Percentiles rank a stretch among this genome's conserved stretches.
phyloP scores from a whole-genome alignment of 2,888 invertebrate genomes.

The Antheraea yamamai region DNA sequence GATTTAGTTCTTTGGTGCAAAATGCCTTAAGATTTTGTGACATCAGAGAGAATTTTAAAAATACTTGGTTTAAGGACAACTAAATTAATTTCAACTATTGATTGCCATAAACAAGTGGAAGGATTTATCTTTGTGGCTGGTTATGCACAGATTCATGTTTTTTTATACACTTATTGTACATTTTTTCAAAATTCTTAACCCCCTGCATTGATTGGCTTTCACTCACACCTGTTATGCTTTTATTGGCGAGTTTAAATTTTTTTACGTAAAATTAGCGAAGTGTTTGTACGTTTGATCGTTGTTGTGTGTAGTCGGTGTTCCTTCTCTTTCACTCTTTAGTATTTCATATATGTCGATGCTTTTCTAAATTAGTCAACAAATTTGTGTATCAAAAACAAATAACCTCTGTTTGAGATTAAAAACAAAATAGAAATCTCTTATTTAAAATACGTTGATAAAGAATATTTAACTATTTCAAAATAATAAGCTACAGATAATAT shows the following conservation, averaged over 20 bases:
- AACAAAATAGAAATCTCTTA: too few relatives aligned
- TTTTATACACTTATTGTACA: constrained; percentile 40
- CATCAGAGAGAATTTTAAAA: too few relatives aligned
- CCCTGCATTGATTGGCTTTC: constrained; percentile 73
- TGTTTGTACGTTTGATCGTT: constrained; percentile 60
- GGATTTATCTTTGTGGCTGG: constrained; percentile 60
- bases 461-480: too few relatives aligned
- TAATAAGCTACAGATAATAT: too few relatives aligned
- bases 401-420: neutral
- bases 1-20: too few relatives aligned
- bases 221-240: constrained; percentile 73
- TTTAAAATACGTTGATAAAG: too few relatives aligned
- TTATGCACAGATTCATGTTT: constrained; percentile 64
- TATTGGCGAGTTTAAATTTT: constrained; percentile 46
- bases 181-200: constrained; percentile 52
- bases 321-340: constrained; percentile 76
- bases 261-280: constrained; percentile 21
- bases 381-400: neutral
- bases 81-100: constrained; percentile 24
- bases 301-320: constrained; percentile 78
- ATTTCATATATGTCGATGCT: constrained; percentile 49
- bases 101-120: constrained; percentile 42
- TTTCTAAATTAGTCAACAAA: constrained; percentile 34
- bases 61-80: neutral
- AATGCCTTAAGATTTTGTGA: too few relatives aligned